Base-by-base conservation (phyloP, 2,113 vertebrate species). In the Macquaria australasica region DNA sequence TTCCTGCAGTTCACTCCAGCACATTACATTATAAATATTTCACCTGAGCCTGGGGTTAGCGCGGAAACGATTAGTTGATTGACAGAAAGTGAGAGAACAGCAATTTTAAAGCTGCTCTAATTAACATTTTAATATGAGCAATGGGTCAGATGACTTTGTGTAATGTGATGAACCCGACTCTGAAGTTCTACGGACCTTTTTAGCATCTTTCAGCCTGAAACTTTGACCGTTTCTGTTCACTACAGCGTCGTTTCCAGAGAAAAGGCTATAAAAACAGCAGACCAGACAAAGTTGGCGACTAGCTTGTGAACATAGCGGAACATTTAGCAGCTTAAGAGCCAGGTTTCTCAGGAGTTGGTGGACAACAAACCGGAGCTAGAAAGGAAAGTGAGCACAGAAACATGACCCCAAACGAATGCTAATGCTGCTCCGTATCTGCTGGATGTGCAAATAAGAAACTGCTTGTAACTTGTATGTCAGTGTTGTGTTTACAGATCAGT, bases 81-180 rank as follows among this genome's bases (percentile, higher is more conserved):
- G 71, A 84, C 74, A 28, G 59, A 31, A 45, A 55, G 45, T 31
- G 39, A 37, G 56, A 75, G 8, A 2, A 50, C 45, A 34, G 58
- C 76, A 8, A 53, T 58, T 74, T 85, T 71, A 63, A 73, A 81
- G 55, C 0, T 67, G 59, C 66, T 77, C 25, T 74, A 21, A 45
- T 64, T 0, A 14, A 41, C 15, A 59, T 73, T 63, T 39, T 56
- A 25, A 53, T 48, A 28, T 28, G 8, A 45, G 25, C 14, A 48
- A 28, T 28, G n/a, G 66, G n/a, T 28, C 41, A n/a, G n/a, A 12
- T 6, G 51, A 64, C 18, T 37, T 0, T 37, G 20, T 21, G 21
- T 48, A 11, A 21, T 11, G 34, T 23, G 12, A 28, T 31, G 28
- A 64, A 14, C 53, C 23, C 20, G 51, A 53, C 12, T 20, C 15